These are phyloP conservation scores for Psittacula derbiana DNA, from an alignment of 2,797 vertebrate genomes.

Conservation along the genomic window DNA sequence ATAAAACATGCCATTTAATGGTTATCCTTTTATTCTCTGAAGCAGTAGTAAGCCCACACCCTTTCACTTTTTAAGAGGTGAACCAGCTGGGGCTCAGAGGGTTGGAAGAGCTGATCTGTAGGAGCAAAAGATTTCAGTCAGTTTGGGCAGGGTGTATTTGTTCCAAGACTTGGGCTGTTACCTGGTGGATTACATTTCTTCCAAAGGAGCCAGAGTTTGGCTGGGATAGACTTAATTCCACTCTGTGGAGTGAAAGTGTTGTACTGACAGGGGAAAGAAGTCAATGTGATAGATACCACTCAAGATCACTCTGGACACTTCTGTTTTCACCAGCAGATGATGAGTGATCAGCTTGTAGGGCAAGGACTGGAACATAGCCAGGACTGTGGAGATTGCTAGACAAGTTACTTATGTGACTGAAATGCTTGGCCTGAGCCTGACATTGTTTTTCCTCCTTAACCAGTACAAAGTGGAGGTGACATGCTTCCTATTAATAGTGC, in stretches of 20 bases:
- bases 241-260: background rate
- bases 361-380: background rate
- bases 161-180: background rate
- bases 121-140: background rate
- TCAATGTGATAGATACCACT: background rate
- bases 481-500: background rate
- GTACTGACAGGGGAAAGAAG: background rate
- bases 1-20: background rate
- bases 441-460: background rate
- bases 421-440: background rate
- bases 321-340: conserved; percentile 9
- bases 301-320: background rate
- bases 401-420: background rate
- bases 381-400: background rate
- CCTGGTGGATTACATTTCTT: background rate
- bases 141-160: background rate
- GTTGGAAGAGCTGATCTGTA: background rate
- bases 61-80: background rate
- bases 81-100: background rate
- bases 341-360: background rate
- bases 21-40: background rate
- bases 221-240: background rate
- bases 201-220: background rate
- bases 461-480: background rate
- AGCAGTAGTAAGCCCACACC: background rate